Conservation (phyloP, 2,888 invertebrate genomes). For the Catocala fraxini region DNA sequence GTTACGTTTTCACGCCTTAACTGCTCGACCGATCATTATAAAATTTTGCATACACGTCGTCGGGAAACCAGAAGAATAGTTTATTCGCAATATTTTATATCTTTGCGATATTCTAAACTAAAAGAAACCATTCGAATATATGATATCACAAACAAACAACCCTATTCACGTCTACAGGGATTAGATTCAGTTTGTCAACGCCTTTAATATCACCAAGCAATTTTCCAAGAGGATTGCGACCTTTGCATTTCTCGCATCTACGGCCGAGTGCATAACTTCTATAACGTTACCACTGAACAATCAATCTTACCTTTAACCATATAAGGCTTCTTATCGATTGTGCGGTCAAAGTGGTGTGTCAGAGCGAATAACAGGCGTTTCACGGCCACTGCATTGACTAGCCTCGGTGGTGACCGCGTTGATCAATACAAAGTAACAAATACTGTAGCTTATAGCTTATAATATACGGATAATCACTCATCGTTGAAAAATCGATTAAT, state of each 20-base stretch:
- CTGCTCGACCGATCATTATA: too few species aligned
- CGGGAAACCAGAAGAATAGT: too few species aligned
- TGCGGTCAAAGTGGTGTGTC: constrained; percentile 25
- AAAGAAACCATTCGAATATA: too few species aligned
- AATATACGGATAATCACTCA: background rate
- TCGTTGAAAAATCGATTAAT: background rate
- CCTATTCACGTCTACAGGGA: background rate
- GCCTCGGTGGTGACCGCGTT: constrained; percentile 46
- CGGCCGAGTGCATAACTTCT: constrained; percentile 44
- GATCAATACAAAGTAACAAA: constrained; percentile 53
- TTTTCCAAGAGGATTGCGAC: constrained; percentile 65
- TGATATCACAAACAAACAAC: background rate
- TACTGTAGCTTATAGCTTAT: background rate
- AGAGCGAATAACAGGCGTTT: constrained; percentile 49
- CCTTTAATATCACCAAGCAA: constrained; percentile 54
- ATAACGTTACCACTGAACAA: constrained; percentile 25
- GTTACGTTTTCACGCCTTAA: too few species aligned
- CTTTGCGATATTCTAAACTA: too few species aligned
- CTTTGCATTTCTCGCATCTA: constrained; percentile 60
- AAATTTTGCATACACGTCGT: too few species aligned
- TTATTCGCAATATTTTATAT: too few species aligned
- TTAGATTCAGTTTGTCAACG: constrained; percentile 40
- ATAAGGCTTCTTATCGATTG: constrained; percentile 47
- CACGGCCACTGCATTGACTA: constrained; percentile 66
- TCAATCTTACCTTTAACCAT: constrained; percentile 14